These are phyloP conservation scores for Rotaria socialis DNA, from an alignment of 2,888 invertebrate genomes.

Conservation along the genomic window DNA sequence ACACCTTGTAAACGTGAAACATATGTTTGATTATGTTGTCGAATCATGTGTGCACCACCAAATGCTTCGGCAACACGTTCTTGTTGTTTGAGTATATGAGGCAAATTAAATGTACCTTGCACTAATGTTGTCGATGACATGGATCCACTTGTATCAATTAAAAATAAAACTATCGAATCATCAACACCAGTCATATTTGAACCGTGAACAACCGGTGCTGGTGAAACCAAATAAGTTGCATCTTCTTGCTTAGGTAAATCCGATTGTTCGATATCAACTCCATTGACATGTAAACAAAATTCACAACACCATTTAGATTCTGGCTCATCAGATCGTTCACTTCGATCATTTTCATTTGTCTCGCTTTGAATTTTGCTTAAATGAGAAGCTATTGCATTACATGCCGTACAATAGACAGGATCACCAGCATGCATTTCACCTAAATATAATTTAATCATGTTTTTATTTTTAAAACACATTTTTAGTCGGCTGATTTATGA, in stretches of 20 bases:
- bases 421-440: slow-evolving; percentile 50
- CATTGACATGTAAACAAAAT: slow-evolving; percentile 52
- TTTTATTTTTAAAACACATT: too few relatives aligned
- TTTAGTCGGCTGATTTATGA: neutral
- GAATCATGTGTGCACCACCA: neutral
- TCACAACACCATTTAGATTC: slow-evolving; percentile 54
- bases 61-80: neutral
- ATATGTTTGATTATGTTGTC: neutral
- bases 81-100: neutral
- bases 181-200: slow-evolving; percentile 10
- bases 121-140: slow-evolving; percentile 58
- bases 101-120: slow-evolving; percentile 14
- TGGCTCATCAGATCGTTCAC: neutral
- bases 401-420: slow-evolving; percentile 51
- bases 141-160: slow-evolving; percentile 57
- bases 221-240: slow-evolving; percentile 55
- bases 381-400: slow-evolving; percentile 53
- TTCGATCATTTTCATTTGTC: neutral
- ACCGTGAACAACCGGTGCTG: slow-evolving; percentile 50
- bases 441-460: neutral
- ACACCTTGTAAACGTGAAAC: slow-evolving; percentile 52
- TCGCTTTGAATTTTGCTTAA: slow-evolving; percentile 50
- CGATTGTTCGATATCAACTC: slow-evolving; percentile 53
- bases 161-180: slow-evolving; percentile 49
- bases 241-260: slow-evolving; percentile 54